Conservation (phyloP, 2,888 invertebrate species). For the Ochropleura leucogaster region DNA sequence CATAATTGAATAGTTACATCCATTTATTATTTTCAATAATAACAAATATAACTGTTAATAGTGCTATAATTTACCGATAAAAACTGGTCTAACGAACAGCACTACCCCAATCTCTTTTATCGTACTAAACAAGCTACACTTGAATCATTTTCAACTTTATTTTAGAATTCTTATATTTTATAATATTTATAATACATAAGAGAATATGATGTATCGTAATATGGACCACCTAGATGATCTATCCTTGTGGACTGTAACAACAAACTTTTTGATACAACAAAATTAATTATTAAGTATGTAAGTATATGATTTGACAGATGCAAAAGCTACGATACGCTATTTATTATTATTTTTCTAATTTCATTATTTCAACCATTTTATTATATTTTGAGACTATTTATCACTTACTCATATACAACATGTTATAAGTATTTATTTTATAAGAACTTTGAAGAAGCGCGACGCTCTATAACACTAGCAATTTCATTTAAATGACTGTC, state of each 20-base stretch:
- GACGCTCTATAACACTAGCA: conserved; percentile 9
- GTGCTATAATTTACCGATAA: not conserved
- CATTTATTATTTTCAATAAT: not conserved
- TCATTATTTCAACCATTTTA: conserved; percentile 11
- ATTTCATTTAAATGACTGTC: not conserved
- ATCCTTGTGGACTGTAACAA: not conserved
- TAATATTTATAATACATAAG: conserved; percentile 1
- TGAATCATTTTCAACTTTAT: not conserved
- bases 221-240: not conserved
- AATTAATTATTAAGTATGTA: not conserved
- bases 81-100: conserved; percentile 3
- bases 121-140: not conserved
- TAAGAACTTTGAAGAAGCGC: conserved; percentile 24
- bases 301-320: conserved; percentile 39
- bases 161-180: not conserved
- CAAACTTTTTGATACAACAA: not conserved
- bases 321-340: conserved; percentile 63
- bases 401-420: conserved; percentile 29
- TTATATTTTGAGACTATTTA: conserved; percentile 27
- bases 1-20: not conserved
- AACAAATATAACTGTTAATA: conserved; percentile 9
- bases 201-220: conserved; percentile 2
- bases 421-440: conserved; percentile 7
- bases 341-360: conserved; percentile 33
- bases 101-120: conserved; percentile 24